Base-by-base conservation (phyloP, 2,888 invertebrate genomes). In the Epistrophe eligans region DNA sequence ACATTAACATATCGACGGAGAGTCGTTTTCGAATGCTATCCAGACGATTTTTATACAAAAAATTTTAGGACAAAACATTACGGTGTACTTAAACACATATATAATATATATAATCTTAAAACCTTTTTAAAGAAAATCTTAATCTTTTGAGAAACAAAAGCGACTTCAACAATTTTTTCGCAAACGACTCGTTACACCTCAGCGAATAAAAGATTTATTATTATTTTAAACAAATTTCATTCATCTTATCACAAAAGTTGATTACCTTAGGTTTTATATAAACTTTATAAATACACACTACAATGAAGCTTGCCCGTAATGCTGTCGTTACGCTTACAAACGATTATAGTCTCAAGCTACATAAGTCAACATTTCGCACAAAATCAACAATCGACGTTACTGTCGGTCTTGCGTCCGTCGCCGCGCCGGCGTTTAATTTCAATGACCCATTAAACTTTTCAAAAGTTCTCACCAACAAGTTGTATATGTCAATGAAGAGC, bases 391-490 rank as follows among this genome's bases (percentile, higher is more conserved):
- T 60, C 35, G 58, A 60, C 19, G 13, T 60, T 13, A 38, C 1
- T 60, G 13, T 11, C 17, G 13, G 17, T 15, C 2, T 10, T n/a
- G n/a, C n/a, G n/a, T n/a, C n/a, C n/a, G n/a, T n/a, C n/a, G n/a
- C n/a, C n/a, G n/a, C 35, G 15, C 32, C 10, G 62, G 60, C 60
- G 40, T 79, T 43, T 32, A 84, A 72, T 79, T 84, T 79, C 84
- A 84, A 84, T 84, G 84, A 79, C 84, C 84, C 84, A 84, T 84
- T 84, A 84, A 84, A 84, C 84, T 79, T 84, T 70, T 45, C n/a
- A 55, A 57, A 43, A 60, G 58, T 73, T 77, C 71, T 72, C 48
- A 50, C 28, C 35, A 62, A 35, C 6, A 11, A 17, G n/a, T 17
- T 19, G 17, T 38, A 11, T 38, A 11, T 38, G 17, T 38, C 64